Evolutionary conservation across 2,888 invertebrate species (phyloP), one percentile per base, ranked within the genome.

Genomic region (Agrotis ipsilon): DNA sequence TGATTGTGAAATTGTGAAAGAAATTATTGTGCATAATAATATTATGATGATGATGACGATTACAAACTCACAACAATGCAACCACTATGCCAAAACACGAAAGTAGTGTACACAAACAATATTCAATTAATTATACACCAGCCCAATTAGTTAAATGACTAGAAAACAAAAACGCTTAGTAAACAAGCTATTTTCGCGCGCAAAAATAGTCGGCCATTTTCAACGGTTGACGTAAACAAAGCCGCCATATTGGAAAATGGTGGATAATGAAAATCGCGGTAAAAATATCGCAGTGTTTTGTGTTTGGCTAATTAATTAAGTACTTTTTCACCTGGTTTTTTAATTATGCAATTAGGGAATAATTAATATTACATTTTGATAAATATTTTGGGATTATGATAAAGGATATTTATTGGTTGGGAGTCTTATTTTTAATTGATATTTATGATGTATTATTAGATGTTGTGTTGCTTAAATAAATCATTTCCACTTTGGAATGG

Each of bases 161-260:
- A 59, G 68, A 84, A 79, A 80, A 81, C 82, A 84, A 82, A 58
- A 82, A 62, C 27, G 48, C 45, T 58, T 68, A 51, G 81, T 81
- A 82, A 84, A 84, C 76, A 79, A 69, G 75, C 65, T 72, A 76
- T 84, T 82, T 84, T 79, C 70, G 69, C 75, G 73, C 68, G 63
- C 62, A 74, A 81, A 84, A 84, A 81, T 74, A 72, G 61, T 72
- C 81, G 46, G 75, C 83, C 79, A 80, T 84, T 81, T 81, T 81
- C 39, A 49, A 63, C 27, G 61, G 43, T 14, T 70, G 82, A 73
- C 74, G 85, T 83, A 77, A 84, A 84, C 84, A 85, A 78, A 58
- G 67, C 75, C 52, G 83, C 84, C 84, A 84, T 86, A 72, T 81
- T 86, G 77, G 66, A 80, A 80, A 77, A 78, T 64, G 67, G 51